A percentile compares a stretch with the other conserved stretches of the same genome.
These are phyloP conservation scores for Nebria ingens DNA, from an alignment of 1,140 invertebrate species.

Conservation along the genomic window DNA sequence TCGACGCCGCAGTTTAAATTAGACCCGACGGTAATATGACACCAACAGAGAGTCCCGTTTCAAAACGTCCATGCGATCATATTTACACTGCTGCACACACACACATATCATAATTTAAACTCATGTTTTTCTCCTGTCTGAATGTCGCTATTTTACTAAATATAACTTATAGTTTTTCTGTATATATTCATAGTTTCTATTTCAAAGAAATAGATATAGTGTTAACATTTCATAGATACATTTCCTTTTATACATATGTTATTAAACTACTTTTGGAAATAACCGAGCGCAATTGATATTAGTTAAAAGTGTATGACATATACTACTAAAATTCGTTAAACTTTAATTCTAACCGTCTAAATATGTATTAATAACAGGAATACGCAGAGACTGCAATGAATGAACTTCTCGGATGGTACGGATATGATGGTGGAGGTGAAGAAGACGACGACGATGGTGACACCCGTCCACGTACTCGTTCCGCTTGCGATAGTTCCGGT, in stretches of 20 bases:
- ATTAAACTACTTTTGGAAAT: no score
- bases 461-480: neutral
- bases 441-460: conserved; percentile 18
- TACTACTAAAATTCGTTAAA: no score
- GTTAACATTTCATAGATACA: no score
- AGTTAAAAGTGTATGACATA: no score
- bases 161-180: no score
- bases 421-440: conserved; percentile 62
- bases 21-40: conserved; percentile 21
- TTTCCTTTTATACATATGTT: no score
- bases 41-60: conserved; percentile 7
- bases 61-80: neutral
- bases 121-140: neutral
- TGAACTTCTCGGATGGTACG: conserved; percentile 80
- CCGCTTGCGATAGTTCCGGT: neutral
- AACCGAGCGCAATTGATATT: no score
- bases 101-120: neutral
- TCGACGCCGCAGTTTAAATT: conserved; percentile 5
- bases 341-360: no score
- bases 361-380: conserved; percentile 50
- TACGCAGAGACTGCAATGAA: conserved; percentile 86
- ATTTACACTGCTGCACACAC: neutral
- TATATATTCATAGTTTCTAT: no score
- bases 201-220: no score
- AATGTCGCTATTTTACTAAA: no score